A percentile compares a stretch with the other conserved stretches of the same genome.
These are phyloP conservation scores for Spisula subtruncata DNA, from an alignment of 2,888 invertebrate genomes.

Conservation along the genomic window DNA sequence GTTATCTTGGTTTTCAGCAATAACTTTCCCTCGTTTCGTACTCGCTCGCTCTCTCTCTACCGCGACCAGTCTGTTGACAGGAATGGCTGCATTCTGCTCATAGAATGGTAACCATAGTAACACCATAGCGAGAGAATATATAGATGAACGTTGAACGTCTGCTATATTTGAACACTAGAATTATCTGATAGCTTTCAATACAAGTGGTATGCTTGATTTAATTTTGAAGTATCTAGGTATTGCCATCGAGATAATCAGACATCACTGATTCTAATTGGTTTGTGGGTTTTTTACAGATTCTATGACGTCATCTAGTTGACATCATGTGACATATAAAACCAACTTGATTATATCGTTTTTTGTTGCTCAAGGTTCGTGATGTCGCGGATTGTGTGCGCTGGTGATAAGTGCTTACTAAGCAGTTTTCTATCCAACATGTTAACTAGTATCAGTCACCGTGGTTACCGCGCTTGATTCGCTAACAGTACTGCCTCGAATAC, in stretches of 20 bases:
- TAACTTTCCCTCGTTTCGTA: background rate
- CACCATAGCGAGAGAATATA: constrained; percentile 26
- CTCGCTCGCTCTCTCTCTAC: background rate
- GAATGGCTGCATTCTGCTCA: constrained; percentile 10
- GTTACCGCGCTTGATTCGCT: too few species aligned
- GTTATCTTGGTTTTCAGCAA: background rate
- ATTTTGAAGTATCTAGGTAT: constrained; percentile 31
- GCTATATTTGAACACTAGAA: constrained; percentile 18
- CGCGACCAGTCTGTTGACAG: constrained; percentile 21
- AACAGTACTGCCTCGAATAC: too few species aligned
- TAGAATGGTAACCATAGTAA: constrained; percentile 6
- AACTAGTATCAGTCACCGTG: too few species aligned
- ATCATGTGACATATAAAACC: background rate
- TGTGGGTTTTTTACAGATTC: background rate
- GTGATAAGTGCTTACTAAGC: background rate
- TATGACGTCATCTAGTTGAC: background rate
- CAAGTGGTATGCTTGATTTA: constrained; percentile 19
- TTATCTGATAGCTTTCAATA: constrained; percentile 16
- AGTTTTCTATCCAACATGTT: too few species aligned
- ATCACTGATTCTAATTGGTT: background rate
- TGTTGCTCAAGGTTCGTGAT: background rate
- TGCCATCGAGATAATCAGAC: background rate
- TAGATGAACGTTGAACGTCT: constrained; percentile 13
- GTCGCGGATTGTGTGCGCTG: background rate
- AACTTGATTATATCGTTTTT: background rate